Percentiles rank a stretch among this genome's conserved stretches.
Evolutionary conservation across 2,888 invertebrate species (phyloP).

Genomic region (Therioaphis trifolii): DNA sequence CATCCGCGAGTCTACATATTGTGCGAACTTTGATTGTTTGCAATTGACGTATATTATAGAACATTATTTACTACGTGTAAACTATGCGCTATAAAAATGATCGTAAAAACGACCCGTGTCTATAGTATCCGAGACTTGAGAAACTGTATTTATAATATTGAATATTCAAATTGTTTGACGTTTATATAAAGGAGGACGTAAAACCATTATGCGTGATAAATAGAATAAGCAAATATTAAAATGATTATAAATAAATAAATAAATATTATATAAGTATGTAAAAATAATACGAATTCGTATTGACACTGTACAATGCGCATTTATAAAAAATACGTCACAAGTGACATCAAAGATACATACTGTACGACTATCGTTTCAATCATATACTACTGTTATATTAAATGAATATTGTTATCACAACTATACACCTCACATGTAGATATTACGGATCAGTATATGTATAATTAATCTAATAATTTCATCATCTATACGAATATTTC

Average conservation of each 20-base stretch:
- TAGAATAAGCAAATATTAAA: too few relatives aligned
- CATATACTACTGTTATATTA: too few relatives aligned
- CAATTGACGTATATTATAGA: neutral
- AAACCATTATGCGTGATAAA: neutral
- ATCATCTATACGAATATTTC: too few relatives aligned
- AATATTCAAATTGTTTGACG: constrained; percentile 43
- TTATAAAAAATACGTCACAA: neutral
- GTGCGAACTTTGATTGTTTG: neutral
- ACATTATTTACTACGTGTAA: constrained; percentile 3
- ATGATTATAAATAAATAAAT: too few relatives aligned
- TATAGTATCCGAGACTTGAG: neutral
- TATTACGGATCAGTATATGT: too few relatives aligned
- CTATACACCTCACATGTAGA: too few relatives aligned
- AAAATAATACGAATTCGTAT: neutral
- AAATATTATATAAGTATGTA: too few relatives aligned
- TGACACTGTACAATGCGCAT: neutral
- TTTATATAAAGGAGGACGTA: neutral
- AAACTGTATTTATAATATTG: constrained; percentile 46
- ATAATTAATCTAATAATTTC: too few relatives aligned
- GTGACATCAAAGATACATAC: neutral
- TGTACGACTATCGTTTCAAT: neutral
- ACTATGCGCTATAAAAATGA: constrained; percentile 17
- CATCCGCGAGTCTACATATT: too few relatives aligned
- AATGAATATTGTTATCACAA: too few relatives aligned
- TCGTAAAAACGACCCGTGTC: constrained; percentile 27